These are phyloP conservation scores for Botia almorhae DNA, from an alignment of 2,797 vertebrate genomes.

Conservation along the genomic window DNA sequence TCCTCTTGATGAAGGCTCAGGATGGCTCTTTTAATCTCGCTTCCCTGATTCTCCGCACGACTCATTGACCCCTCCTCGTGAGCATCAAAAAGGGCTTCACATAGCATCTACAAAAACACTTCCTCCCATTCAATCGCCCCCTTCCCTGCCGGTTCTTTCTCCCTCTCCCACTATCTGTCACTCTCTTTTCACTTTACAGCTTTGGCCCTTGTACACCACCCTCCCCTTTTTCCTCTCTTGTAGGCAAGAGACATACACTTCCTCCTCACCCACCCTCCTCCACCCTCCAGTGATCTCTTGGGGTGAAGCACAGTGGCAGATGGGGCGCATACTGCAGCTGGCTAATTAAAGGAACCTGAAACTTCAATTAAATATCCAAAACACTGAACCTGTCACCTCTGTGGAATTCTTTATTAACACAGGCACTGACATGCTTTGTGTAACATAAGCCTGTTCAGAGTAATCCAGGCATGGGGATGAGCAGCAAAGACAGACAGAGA, in stretches of 20 bases:
- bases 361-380: slow-evolving; percentile 64
- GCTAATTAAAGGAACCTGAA: slow-evolving; percentile 62
- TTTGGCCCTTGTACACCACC: slow-evolving; percentile 25
- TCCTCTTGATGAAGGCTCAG: slow-evolving; percentile 23
- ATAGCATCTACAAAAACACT: slow-evolving; percentile 41
- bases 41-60: slow-evolving; percentile 5
- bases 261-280: background rate
- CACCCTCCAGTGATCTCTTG: slow-evolving; percentile 29
- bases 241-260: slow-evolving; percentile 16
- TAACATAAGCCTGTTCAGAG: slow-evolving; percentile 39
- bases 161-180: slow-evolving; percentile 1
- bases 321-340: slow-evolving; percentile 57
- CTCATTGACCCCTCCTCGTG: slow-evolving; percentile 15
- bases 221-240: slow-evolving; percentile 18
- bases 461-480: slow-evolving; percentile 46
- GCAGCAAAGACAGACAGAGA: background rate
- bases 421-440: slow-evolving; percentile 40
- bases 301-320: slow-evolving; percentile 59
- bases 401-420: slow-evolving; percentile 59
- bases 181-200: slow-evolving; percentile 42
- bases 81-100: slow-evolving; percentile 32
- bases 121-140: slow-evolving; percentile 35
- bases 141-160: slow-evolving; percentile 13
- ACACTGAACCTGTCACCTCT: slow-evolving; percentile 56
- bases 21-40: slow-evolving; percentile 20